phyloP scores from a whole-genome alignment of 1,140 invertebrate genomes.

The Cydia pomonella region DNA sequence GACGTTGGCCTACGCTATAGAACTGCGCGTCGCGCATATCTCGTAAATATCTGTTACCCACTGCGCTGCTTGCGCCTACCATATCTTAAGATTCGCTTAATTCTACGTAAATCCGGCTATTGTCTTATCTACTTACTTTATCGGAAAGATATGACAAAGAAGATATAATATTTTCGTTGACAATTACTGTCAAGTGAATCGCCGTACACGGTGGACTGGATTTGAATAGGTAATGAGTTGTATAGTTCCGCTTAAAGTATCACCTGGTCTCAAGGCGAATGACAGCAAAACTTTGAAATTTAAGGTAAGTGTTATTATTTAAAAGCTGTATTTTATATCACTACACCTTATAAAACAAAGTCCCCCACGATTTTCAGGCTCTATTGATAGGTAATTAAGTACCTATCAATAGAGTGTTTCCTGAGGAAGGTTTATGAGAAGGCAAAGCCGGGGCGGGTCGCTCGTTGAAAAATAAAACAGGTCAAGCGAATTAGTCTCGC shows the following conservation, averaged over 20 bases:
- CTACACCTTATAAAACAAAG: no score
- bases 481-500: no score
- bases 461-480: no score
- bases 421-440: no score
- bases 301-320: slow-evolving; percentile 1
- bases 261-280: neutral
- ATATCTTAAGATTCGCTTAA: neutral
- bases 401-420: no score
- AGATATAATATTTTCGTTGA: slow-evolving; percentile 6
- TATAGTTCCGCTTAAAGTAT: slow-evolving; percentile 9
- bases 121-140: slow-evolving; percentile 25
- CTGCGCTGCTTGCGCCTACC: no score
- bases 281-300: neutral
- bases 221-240: neutral
- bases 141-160: neutral
- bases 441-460: no score
- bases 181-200: slow-evolving; percentile 2
- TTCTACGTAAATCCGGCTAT: neutral
- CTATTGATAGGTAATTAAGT: no score
- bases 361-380: no score
- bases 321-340: neutral
- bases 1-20: no score
- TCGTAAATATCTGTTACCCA: no score
- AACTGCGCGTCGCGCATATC: no score
- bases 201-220: neutral